Evolutionary conservation across 2,888 invertebrate genomes (phyloP).

Genomic region (Idaea biselata): DNA sequence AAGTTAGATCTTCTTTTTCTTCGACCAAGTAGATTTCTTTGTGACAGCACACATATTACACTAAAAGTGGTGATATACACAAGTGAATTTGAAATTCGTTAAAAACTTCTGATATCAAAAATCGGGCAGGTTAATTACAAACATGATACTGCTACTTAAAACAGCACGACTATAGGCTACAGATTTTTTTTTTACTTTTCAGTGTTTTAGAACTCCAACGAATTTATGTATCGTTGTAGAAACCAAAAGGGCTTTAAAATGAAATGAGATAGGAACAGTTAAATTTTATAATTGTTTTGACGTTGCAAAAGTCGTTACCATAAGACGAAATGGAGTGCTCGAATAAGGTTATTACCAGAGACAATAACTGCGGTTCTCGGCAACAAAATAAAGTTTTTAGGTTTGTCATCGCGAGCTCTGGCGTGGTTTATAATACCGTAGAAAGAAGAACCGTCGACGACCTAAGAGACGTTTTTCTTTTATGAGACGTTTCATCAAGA

Average conservation of each 20-base stretch:
- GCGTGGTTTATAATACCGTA: conserved; percentile 49
- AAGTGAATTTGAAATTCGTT: too few species aligned
- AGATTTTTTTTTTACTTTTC: too few species aligned
- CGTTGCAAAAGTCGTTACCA: conserved; percentile 30
- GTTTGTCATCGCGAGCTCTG: conserved; percentile 39
- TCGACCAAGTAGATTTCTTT: too few species aligned
- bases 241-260: background rate
- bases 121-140: too few species aligned
- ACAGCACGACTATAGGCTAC: too few species aligned
- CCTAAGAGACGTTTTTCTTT: conserved; percentile 54
- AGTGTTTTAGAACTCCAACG: too few species aligned
- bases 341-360: conserved; percentile 53
- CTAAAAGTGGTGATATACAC: too few species aligned
- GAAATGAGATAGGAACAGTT: conserved; percentile 11
- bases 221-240: background rate
- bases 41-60: too few species aligned
- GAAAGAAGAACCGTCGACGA: conserved; percentile 43
- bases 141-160: too few species aligned
- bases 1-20: too few species aligned
- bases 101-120: too few species aligned
- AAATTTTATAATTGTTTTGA: conserved; percentile 16
- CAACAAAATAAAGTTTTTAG: conserved; percentile 59
- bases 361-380: conserved; percentile 51
- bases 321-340: conserved; percentile 32
- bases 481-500: conserved; percentile 70